Evolutionary conservation across 2,888 invertebrate species (phyloP), one percentile per base, ranked within the genome.

Genomic region (Chironomus tentans): DNA sequence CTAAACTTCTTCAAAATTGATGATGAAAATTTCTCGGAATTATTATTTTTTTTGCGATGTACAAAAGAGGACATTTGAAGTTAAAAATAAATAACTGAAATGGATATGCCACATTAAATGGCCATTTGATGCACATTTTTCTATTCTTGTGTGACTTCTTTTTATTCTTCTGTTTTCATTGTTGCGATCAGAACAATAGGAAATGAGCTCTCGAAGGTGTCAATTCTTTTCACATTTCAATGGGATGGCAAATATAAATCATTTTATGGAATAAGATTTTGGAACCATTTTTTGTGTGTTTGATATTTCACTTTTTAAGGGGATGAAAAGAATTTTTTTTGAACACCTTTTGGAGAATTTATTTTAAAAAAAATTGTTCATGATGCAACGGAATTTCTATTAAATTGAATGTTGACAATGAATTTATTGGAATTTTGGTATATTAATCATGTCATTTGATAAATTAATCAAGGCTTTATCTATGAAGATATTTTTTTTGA

Each of bases 101-200:
- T 38, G 38, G 38, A 38, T 56, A 56, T 56, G 56, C 65, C 21
- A 38, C 38, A 68, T 68, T 68, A 68, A 68, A 46, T 15, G 15
- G 24, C 46, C 68, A 68, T 68, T 68, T 15, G 68, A 68, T 68
- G n/a, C 68, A 68, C 68, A 68, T 46, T 68, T 38, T 56, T 56
- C 7, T 56, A 15, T 50, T 50, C 13, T 18, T 65, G 62, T 65
- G 65, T 65, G 65, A 65, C 65, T 65, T 65, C 24, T 65, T 21
- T 28, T 21, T 22, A 18, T 21, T 7, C 12, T 12, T 10, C 7
- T 65, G 6, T 65, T 18, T 24, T 21, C 38, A 38, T 38, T 38
- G 38, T 38, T 38, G 38, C 38, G 38, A 38, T 38, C 38, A 38
- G 38, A 38, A 38, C 38, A 38, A 38, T 10, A 13, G 2, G 24